Evolutionary conservation across 2,888 invertebrate species (phyloP), one percentile per base, ranked within the genome.

Genomic region (Aphelenchoides bicaudatus): DNA sequence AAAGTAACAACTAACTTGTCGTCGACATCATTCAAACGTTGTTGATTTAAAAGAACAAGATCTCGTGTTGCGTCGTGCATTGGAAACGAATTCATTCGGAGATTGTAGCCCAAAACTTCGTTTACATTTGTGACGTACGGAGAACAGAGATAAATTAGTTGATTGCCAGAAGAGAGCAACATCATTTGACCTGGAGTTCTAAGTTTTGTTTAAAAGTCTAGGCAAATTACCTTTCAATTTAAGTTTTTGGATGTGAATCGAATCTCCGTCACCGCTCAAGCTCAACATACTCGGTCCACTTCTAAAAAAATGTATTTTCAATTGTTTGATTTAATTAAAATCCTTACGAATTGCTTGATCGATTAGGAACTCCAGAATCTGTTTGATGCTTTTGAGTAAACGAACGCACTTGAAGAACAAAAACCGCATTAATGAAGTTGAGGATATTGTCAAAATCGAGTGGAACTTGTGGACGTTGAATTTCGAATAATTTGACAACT

Each of bases 141-240:
- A 3, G 78, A 77, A 52, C 74, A 68, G 5, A 76, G 57, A 56
- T 74, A 76, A 25, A 75, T 66, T n/a, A 75, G 59, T 39, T 72
- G 70, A 19, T 52, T 29, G 8, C 57, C 25, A n/a, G 54, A 47
- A 5, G 48, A 39, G 34, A 75, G 56, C 37, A 69, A 47, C 70
- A 75, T 74, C 75, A 75, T 75, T 52, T 75, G 75, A 2, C 75
- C n/a, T n/a, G n/a, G n/a, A n/a, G n/a, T n/a, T n/a, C n/a, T n/a
- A n/a, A n/a, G n/a, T n/a, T n/a, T n/a, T n/a, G n/a, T n/a, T n/a
- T n/a, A n/a, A n/a, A n/a, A n/a, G n/a, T n/a, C n/a, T n/a, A n/a
- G n/a, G n/a, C n/a, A n/a, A n/a, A n/a, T n/a, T n/a, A n/a, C n/a
- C n/a, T n/a, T n/a, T n/a, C n/a, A n/a, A n/a, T n/a, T n/a, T n/a